phyloP scores from a whole-genome alignment of 2,113 vertebrate species.

The Petroica traversi region DNA sequence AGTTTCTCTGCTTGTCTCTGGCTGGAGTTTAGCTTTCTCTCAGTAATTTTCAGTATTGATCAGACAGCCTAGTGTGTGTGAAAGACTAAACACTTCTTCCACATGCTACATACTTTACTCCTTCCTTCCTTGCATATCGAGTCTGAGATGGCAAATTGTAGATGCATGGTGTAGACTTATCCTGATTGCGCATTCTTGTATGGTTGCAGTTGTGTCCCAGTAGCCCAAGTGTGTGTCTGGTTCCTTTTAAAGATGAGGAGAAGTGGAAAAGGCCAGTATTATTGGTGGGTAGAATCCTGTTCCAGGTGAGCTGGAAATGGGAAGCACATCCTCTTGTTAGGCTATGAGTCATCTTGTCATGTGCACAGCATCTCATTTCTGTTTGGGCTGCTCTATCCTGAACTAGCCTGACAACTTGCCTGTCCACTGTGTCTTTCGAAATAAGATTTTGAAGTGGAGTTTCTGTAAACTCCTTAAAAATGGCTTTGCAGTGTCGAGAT shows the following conservation, averaged over 20 bases:
- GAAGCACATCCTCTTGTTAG: not conserved
- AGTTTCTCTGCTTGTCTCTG: not conserved
- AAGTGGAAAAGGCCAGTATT: not conserved
- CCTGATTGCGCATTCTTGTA: rapidly evolving
- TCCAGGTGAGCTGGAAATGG: not conserved
- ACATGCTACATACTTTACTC: not conserved
- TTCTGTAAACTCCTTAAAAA: not conserved
- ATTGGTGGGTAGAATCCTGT: not conserved
- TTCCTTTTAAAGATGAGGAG: not conserved
- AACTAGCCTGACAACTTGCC: not conserved
- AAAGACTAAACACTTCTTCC: not conserved
- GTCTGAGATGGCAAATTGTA: not conserved
- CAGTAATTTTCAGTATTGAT: not conserved
- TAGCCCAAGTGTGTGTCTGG: not conserved
- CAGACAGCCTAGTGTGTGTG: not conserved
- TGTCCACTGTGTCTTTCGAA: not conserved
- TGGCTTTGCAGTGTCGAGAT: not conserved
- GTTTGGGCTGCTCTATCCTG: not conserved
- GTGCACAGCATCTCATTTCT: not conserved
- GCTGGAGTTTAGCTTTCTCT: not conserved
- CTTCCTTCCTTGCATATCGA: not conserved
- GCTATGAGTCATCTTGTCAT: not conserved
- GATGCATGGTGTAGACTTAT: not conserved
- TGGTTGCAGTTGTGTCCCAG: not conserved
- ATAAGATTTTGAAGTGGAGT: not conserved